phyloP scores from a whole-genome alignment of 2,888 invertebrate genomes.

The Odontothrips loti region DNA sequence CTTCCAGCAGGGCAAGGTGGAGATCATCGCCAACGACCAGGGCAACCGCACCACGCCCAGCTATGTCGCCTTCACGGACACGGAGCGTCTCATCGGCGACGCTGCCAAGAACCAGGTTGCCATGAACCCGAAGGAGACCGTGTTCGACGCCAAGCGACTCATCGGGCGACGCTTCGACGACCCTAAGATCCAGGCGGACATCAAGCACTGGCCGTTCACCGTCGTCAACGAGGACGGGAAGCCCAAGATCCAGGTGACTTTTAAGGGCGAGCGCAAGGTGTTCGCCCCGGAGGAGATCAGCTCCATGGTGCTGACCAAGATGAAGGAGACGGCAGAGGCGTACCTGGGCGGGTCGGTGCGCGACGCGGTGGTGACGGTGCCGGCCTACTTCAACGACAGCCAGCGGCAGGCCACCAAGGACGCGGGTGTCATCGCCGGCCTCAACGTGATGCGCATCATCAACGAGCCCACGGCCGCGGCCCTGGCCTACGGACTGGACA shows the following conservation, averaged over 20 bases:
- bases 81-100: conserved; percentile 49
- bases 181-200: conserved; percentile 67
- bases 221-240: conserved; percentile 61
- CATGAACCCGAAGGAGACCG: conserved; percentile 51
- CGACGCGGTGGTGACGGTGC: conserved; percentile 72
- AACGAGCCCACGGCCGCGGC: conserved; percentile 88
- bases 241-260: conserved; percentile 63
- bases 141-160: conserved; percentile 49
- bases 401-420: conserved; percentile 76
- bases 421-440: conserved; percentile 72
- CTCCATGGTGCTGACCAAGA: conserved; percentile 59
- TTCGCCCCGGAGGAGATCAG: conserved; percentile 68
- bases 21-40: conserved; percentile 74
- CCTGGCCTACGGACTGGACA: conserved; percentile 66
- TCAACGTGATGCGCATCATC: conserved; percentile 86
- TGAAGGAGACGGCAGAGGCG: conserved; percentile 65
- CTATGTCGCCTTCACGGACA: conserved; percentile 65
- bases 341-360: conserved; percentile 61
- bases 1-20: conserved; percentile 75
- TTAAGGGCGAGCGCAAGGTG: conserved; percentile 58
- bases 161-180: conserved; percentile 65
- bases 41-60: conserved; percentile 70
- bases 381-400: conserved; percentile 65
- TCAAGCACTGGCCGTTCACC: conserved; percentile 80
- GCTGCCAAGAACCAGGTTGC: conserved; percentile 49